A percentile compares a stretch with the other conserved stretches of the same genome.
Evolutionary conservation across 2,797 vertebrate genomes (phyloP).

Genomic region (Carcharodon carcharias): DNA sequence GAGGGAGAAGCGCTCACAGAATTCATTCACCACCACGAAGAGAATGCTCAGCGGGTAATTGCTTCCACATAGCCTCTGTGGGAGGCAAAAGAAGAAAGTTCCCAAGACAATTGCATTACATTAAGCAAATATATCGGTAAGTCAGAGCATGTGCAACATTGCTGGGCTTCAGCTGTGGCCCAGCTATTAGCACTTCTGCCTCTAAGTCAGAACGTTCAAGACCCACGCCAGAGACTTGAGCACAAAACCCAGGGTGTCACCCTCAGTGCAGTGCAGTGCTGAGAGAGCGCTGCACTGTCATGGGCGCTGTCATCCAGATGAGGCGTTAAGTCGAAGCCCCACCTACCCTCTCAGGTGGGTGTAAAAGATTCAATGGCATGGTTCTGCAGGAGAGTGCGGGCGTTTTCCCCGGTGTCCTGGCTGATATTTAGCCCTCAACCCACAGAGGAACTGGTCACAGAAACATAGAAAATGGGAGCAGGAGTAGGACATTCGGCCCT

Average conservation of each 20-base stretch:
- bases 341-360: no score
- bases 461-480: no score
- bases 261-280: no score
- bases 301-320: no score
- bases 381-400: no score
- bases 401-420: background rate
- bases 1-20: conserved; percentile 94
- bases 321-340: no score
- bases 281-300: no score
- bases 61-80: conserved; percentile 77
- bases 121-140: background rate
- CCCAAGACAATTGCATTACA: background rate
- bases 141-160: background rate
- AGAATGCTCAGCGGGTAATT: conserved; percentile 86
- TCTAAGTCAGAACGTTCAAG: background rate
- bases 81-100: conserved; percentile 33
- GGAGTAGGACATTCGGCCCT: no score
- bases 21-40: conserved; percentile 95
- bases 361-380: no score
- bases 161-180: no score
- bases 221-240: background rate
- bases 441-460: background rate
- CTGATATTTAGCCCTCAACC: background rate
- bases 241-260: background rate
- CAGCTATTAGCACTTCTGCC: no score